These are phyloP conservation scores for Amazonetta brasiliensis DNA, from an alignment of 2,797 vertebrate species.

Conservation along the genomic window DNA sequence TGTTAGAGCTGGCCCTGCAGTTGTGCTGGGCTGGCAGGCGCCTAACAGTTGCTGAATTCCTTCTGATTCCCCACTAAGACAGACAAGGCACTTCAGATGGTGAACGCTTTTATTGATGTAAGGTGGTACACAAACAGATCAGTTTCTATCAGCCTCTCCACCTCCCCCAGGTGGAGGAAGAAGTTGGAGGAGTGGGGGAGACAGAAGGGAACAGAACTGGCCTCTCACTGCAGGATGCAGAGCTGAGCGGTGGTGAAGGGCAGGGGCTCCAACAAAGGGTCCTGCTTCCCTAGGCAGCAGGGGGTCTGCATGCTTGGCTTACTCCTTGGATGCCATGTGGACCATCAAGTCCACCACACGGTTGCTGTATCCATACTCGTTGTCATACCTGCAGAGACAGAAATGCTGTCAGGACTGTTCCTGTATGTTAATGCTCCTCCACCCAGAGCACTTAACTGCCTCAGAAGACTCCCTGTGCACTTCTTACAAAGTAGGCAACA, in stretches of 20 bases:
- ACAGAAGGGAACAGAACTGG: slow-evolving; percentile 64
- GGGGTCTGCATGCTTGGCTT: slow-evolving; percentile 60
- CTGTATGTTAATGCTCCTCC: not conserved
- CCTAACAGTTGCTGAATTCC: no score
- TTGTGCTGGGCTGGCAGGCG: not conserved
- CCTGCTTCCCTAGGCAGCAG: slow-evolving; percentile 69
- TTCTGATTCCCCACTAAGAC: not conserved
- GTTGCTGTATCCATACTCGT: slow-evolving; percentile 95
- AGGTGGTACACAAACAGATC: slow-evolving; percentile 73
- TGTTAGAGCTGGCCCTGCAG: not conserved
- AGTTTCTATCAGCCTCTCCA: slow-evolving; percentile 76
- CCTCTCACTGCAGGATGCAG: slow-evolving; percentile 74
- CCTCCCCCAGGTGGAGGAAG: slow-evolving; percentile 68
- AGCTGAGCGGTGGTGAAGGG: slow-evolving; percentile 59
- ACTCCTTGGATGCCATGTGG: slow-evolving; percentile 93
- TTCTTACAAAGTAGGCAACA: not conserved
- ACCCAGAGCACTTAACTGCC: not conserved
- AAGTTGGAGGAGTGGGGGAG: slow-evolving; percentile 74
- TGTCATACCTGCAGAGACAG: slow-evolving; percentile 89
- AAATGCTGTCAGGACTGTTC: not conserved
- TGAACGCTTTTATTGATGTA: slow-evolving; percentile 80
- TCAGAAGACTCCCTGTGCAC: not conserved
- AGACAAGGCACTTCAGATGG: slow-evolving; percentile 26
- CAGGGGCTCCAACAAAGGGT: slow-evolving; percentile 39
- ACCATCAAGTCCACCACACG: slow-evolving; percentile 93